A percentile compares a stretch with the other conserved stretches of the same genome.
Evolutionary conservation across 2,797 vertebrate genomes (phyloP).

Genomic region (Urocyon cinereoargenteus): DNA sequence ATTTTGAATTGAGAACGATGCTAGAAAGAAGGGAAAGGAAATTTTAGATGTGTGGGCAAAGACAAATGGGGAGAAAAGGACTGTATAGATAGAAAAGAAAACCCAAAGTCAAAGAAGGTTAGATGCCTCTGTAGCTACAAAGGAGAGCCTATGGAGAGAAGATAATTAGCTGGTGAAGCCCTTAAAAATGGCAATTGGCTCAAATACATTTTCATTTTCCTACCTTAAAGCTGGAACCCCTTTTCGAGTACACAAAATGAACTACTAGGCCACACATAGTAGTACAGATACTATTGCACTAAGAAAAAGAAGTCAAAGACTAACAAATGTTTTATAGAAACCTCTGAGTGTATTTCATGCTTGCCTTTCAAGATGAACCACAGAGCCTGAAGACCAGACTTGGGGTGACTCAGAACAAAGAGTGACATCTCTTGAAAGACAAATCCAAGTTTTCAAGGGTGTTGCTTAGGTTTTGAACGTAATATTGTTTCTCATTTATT

Average conservation of each 20-base stretch:
- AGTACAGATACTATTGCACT: background rate
- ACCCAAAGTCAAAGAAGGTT: background rate
- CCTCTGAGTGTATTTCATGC: background rate
- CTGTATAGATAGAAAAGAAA: background rate
- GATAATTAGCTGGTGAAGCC: background rate
- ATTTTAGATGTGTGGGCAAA: background rate
- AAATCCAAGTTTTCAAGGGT: constrained; percentile 39
- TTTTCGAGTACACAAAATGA: background rate
- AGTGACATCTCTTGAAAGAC: constrained; percentile 32
- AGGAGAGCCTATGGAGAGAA: background rate
- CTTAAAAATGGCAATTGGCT: background rate
- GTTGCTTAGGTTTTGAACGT: constrained; percentile 50
- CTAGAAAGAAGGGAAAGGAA: background rate
- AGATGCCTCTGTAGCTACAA: background rate
- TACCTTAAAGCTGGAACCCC: background rate
- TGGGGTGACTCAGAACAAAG: constrained; percentile 63
- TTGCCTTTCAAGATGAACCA: background rate
- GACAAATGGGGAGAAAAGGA: background rate
- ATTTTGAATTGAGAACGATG: background rate
- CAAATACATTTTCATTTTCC: constrained; percentile 3
- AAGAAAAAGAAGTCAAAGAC: background rate
- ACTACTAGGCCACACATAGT: background rate
- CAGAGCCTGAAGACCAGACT: background rate
- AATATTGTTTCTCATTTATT: constrained; percentile 62
- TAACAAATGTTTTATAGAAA: background rate